These are phyloP conservation scores for Vireo griseus DNA, from an alignment of 2,797 vertebrate genomes.

Conservation along the genomic window DNA sequence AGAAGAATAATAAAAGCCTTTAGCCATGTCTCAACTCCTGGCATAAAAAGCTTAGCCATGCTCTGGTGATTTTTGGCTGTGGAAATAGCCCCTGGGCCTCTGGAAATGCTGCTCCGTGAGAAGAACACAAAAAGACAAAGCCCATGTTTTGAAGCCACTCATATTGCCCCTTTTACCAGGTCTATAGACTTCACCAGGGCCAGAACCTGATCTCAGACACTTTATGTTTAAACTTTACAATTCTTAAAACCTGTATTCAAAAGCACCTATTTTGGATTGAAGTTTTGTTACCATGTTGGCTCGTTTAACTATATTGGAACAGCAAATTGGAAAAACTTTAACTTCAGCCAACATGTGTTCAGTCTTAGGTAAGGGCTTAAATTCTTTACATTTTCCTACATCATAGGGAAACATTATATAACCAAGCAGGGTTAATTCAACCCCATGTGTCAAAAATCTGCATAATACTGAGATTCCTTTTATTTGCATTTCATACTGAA, in stretches of 20 bases:
- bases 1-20: neutral
- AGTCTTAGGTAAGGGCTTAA: neutral
- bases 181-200: neutral
- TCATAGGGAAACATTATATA: neutral
- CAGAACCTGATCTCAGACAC: neutral
- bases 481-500: conserved; percentile 58
- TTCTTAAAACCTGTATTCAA: neutral
- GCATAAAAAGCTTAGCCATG: neutral
- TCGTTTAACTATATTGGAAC: neutral
- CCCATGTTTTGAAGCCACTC: neutral
- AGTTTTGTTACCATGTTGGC: neutral
- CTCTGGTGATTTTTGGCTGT: conserved; percentile 13
- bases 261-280: neutral
- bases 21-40: neutral
- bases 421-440: neutral
- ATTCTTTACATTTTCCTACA: neutral
- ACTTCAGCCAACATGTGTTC: neutral
- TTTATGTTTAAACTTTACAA: neutral
- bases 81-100: neutral
- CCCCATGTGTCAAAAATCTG: neutral
- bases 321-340: neutral
- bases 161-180: neutral
- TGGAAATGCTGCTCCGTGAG: neutral
- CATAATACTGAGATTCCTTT: conserved; percentile 16
- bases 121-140: neutral